Conservation (phyloP, 2,113 vertebrate species). For the Psammodynastes pulverulentus region DNA sequence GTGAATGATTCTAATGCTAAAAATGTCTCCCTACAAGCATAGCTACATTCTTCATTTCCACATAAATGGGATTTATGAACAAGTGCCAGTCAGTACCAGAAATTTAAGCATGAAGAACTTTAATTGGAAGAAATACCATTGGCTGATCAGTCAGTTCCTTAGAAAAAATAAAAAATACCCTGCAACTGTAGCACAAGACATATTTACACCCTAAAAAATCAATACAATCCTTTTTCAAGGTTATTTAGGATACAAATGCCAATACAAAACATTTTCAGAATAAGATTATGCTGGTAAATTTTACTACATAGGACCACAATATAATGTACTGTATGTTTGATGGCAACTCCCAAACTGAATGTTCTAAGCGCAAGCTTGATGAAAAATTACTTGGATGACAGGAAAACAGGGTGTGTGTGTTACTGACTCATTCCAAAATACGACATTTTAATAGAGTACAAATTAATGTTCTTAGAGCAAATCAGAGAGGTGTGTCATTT, state of each 20-base stretch:
- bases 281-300: background rate
- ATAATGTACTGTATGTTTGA: background rate
- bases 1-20: background rate
- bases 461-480: background rate
- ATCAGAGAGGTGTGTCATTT: background rate
- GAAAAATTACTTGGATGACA: slow-evolving; percentile 1
- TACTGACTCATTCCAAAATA: slow-evolving; percentile 5
- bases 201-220: background rate
- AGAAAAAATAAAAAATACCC: background rate
- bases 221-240: background rate
- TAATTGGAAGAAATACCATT: background rate
- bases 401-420: slow-evolving; percentile 6
- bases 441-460: background rate
- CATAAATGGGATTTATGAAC: background rate
- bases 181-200: background rate
- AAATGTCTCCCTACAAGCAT: background rate
- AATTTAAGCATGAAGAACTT: background rate
- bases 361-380: slow-evolving; percentile 7
- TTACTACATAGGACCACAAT: background rate
- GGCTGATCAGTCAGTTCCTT: background rate
- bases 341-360: background rate
- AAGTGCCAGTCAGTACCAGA: too few species aligned
- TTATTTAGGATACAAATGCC: background rate
- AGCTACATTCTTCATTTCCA: background rate
- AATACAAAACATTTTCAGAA: background rate